Evolutionary conservation across 2,888 invertebrate genomes (phyloP).

Genomic region (Himalopsyche japonica): DNA sequence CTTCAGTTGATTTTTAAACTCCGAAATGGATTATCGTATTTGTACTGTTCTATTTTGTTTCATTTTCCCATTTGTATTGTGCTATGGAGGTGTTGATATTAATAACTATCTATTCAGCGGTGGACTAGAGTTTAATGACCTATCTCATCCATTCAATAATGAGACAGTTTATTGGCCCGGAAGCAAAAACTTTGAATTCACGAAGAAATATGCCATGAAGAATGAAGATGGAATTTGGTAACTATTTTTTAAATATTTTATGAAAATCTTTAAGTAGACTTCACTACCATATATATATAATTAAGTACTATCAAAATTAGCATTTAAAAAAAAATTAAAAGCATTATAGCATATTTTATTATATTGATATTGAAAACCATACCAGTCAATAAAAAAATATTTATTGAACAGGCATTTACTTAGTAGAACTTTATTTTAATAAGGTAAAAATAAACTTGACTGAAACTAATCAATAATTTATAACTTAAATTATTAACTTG

Average conservation of each 20-base stretch:
- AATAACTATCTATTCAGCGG: slow-evolving; percentile 37
- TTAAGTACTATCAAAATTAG: no score
- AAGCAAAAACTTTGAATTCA: slow-evolving; percentile 26
- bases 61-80: background rate
- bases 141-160: slow-evolving; percentile 37
- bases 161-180: slow-evolving; percentile 35
- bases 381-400: no score
- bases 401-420: no score
- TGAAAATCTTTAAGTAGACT: no score
- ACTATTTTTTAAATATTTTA: background rate
- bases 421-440: no score
- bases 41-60: background rate
- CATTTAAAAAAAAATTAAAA: no score
- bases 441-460: no score
- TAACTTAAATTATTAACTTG: no score
- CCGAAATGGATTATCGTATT: background rate
- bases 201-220: slow-evolving; percentile 28
- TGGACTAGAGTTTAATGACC: slow-evolving; percentile 32
- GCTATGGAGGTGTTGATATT: slow-evolving; percentile 1
- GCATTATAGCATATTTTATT: no score
- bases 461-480: no score
- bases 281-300: no score
- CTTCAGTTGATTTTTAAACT: background rate
- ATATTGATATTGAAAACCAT: no score
- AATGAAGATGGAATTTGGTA: slow-evolving; percentile 33